phyloP scores from a whole-genome alignment of 2,113 vertebrate species.

The Marmota monax region DNA sequence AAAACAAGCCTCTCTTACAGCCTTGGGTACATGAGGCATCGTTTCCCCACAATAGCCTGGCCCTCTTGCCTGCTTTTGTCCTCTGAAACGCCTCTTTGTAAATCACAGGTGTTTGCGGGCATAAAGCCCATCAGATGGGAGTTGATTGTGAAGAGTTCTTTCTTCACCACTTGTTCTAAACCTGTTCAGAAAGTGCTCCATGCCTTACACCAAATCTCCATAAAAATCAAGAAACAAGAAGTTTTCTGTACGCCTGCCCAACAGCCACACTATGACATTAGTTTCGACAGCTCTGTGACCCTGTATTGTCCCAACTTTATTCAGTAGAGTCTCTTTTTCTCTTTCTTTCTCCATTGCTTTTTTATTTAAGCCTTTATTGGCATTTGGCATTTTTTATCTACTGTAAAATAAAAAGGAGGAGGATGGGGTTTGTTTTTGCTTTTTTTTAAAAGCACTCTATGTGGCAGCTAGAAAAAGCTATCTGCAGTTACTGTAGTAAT shows the following conservation, averaged over 20 bases:
- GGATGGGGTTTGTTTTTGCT: constrained; percentile 61
- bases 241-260: constrained; percentile 88
- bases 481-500: constrained; percentile 84
- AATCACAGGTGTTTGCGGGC: constrained; percentile 93
- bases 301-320: constrained; percentile 94
- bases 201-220: constrained; percentile 92
- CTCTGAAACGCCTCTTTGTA: constrained; percentile 84
- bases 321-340: constrained; percentile 88
- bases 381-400: constrained; percentile 91
- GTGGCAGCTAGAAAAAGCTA: constrained; percentile 81
- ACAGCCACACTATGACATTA: constrained; percentile 89
- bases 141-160: constrained; percentile 89
- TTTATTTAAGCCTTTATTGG: constrained; percentile 84
- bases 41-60: constrained; percentile 78
- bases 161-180: constrained; percentile 91
- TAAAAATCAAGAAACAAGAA: constrained; percentile 93
- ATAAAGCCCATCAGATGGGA: constrained; percentile 86
- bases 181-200: constrained; percentile 91
- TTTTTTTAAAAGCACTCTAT: constrained; percentile 67
- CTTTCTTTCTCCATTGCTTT: constrained; percentile 69
- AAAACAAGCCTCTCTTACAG: constrained; percentile 57
- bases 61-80: constrained; percentile 80
- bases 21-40: constrained; percentile 84
- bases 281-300: constrained; percentile 91
- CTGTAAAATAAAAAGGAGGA: constrained; percentile 85